phyloP scores from a whole-genome alignment of 23 tunicate genomes.

The Ciona savignyi region DNA sequence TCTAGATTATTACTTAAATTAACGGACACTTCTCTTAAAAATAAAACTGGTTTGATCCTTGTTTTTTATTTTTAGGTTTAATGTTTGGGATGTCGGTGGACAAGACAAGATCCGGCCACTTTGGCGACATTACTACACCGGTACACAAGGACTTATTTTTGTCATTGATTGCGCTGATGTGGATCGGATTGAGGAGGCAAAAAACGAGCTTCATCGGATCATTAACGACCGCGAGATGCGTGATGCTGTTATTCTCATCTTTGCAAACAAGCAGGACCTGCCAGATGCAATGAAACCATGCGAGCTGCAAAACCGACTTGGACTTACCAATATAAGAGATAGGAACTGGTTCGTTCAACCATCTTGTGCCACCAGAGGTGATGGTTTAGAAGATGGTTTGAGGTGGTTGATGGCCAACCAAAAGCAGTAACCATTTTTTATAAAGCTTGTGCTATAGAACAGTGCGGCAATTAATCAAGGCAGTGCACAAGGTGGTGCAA shows the following conservation, averaged over 20 bases:
- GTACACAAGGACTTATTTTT: slow-evolving; percentile 94
- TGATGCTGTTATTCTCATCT: slow-evolving; percentile 82
- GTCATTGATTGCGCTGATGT: slow-evolving; percentile 94
- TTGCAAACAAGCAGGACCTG: slow-evolving; percentile 97
- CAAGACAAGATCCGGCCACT: slow-evolving; percentile 93
- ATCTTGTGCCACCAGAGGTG: slow-evolving; percentile 89
- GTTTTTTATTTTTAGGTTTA: slow-evolving; percentile 37
- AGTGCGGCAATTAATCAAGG: too few species aligned
- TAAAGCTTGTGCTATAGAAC: too few species aligned
- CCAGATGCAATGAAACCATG: slow-evolving; percentile 80
- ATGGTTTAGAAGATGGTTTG: slow-evolving; percentile 75
- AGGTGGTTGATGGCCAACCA: slow-evolving; percentile 60
- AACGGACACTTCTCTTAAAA: too few species aligned
- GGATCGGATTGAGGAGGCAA: slow-evolving; percentile 96
- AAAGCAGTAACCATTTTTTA: slow-evolving; percentile 17
- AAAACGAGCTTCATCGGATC: slow-evolving; percentile 69
- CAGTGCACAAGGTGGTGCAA: too few species aligned
- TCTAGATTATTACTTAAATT: too few species aligned
- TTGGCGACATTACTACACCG: slow-evolving; percentile 91
- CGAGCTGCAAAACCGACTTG: slow-evolving; percentile 58
- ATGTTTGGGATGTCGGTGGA: slow-evolving; percentile 98
- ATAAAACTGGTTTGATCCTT: too few species aligned
- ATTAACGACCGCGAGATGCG: slow-evolving; percentile 92
- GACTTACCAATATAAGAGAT: slow-evolving; percentile 41
- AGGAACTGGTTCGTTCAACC: slow-evolving; percentile 94